Conservation (phyloP, 2,113 vertebrate species). For the Corydoras maculifer region DNA sequence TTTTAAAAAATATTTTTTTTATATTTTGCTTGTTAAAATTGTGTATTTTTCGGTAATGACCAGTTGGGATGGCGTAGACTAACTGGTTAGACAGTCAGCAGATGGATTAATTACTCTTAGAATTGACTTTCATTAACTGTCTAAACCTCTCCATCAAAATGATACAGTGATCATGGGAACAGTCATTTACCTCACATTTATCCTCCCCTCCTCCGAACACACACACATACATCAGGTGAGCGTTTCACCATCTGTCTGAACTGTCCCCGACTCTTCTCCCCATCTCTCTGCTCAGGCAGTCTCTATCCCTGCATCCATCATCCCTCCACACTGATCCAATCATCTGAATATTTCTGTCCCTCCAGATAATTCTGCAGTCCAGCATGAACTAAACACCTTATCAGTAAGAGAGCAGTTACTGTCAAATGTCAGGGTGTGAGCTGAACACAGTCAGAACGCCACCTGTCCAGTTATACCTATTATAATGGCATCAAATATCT, state of each 20-base stretch:
- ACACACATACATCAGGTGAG: not conserved
- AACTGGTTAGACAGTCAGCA: constrained; percentile 12
- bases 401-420: too few relatives aligned
- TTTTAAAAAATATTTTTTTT: too few relatives aligned
- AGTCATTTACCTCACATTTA: constrained; percentile 20
- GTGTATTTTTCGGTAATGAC: constrained; percentile 8
- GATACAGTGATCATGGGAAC: constrained; percentile 20
- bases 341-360: not conserved
- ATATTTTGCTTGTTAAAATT: too few relatives aligned
- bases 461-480: too few relatives aligned
- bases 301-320: constrained; percentile 4
- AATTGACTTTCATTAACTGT: constrained; percentile 5
- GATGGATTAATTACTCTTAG: constrained; percentile 15
- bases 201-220: constrained; percentile 7
- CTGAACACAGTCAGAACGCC: not conserved
- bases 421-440: too few relatives aligned
- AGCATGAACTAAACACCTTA: too few relatives aligned
- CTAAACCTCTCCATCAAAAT: constrained; percentile 10
- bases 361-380: too few relatives aligned
- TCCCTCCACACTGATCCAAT: not conserved
- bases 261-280: not conserved
- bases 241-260: constrained; percentile 21
- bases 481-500: too few relatives aligned
- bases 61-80: constrained; percentile 11
- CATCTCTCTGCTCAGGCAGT: not conserved